Evolutionary conservation across 2,113 vertebrate species (phyloP).

Genomic region (Seriola aureovittata): DNA sequence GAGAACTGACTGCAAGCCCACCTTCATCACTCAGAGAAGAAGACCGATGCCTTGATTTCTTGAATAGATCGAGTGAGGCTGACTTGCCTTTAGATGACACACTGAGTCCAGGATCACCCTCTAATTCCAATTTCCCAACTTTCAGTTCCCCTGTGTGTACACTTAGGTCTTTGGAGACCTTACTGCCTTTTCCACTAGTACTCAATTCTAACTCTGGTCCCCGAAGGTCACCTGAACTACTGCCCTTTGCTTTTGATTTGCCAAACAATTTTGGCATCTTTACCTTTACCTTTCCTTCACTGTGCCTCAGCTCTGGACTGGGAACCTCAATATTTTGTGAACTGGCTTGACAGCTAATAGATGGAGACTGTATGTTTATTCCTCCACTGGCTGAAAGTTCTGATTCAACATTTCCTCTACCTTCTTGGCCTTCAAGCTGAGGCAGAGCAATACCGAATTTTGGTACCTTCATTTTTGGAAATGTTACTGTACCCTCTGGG

Average conservation of each 20-base stretch:
- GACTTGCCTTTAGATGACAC: constrained; percentile 87
- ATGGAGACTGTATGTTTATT: constrained; percentile 62
- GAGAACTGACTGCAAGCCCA: constrained; percentile 82
- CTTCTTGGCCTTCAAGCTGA: constrained; percentile 74
- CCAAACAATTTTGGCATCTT: constrained; percentile 95
- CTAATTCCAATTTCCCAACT: constrained; percentile 71
- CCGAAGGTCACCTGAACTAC: constrained; percentile 73
- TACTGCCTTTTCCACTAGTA: constrained; percentile 82
- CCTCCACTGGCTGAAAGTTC: constrained; percentile 58
- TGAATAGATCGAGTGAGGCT: constrained; percentile 90
- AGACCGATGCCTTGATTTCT: constrained; percentile 88
- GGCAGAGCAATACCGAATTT: constrained; percentile 87
- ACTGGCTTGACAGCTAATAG: constrained; percentile 59
- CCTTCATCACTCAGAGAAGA: constrained; percentile 91
- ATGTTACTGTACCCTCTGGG: constrained; percentile 78
- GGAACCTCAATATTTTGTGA: constrained; percentile 79
- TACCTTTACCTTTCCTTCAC: constrained; percentile 87
- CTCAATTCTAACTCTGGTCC: constrained; percentile 80
- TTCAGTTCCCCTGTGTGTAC: constrained; percentile 83
- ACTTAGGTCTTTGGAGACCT: constrained; percentile 85
- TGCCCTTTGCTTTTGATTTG: constrained; percentile 89
- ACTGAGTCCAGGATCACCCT: constrained; percentile 71
- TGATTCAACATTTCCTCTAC: constrained; percentile 71
- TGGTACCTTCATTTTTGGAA: constrained; percentile 89
- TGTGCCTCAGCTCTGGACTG: constrained; percentile 83